Conservation (phyloP, 2,113 vertebrate genomes). For the Ameiurus melas region DNA sequence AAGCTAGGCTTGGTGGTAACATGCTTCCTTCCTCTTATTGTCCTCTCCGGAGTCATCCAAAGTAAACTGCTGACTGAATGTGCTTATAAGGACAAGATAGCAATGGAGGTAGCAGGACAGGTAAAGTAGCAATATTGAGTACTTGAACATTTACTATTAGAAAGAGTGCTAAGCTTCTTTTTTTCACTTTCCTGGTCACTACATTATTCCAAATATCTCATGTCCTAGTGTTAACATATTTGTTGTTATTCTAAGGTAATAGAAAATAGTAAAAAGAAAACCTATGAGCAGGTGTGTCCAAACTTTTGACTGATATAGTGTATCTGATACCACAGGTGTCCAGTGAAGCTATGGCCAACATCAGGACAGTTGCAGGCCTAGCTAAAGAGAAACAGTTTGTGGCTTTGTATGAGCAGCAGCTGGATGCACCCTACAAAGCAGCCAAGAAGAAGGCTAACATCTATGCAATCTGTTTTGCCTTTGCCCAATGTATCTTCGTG, state of each 20-base stretch:
- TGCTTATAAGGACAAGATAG: constrained; percentile 71
- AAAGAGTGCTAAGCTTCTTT: not conserved
- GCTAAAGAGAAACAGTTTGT: constrained; percentile 73
- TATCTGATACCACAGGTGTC: constrained; percentile 66
- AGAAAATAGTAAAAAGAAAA: no score
- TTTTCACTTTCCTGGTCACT: not conserved
- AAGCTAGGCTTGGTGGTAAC: constrained; percentile 74
- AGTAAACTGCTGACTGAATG: constrained; percentile 76
- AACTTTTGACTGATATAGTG: no score
- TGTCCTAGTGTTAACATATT: not conserved
- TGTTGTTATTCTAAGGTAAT: not conserved
- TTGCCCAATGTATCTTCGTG: constrained; percentile 73
- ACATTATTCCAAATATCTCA: not conserved
- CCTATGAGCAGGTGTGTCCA: no score
- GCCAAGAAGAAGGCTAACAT: constrained; percentile 70
- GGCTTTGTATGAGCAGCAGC: constrained; percentile 65
- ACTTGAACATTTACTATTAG: not conserved
- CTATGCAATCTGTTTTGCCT: constrained; percentile 73
- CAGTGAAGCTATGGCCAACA: constrained; percentile 74
- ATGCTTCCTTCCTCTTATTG: constrained; percentile 75
- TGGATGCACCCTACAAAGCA: constrained; percentile 65
- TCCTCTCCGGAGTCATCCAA: constrained; percentile 69
- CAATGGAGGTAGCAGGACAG: constrained; percentile 73
- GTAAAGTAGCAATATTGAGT: constrained; percentile 55
- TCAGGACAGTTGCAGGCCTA: constrained; percentile 76